These are phyloP conservation scores for Zaprionus inermis DNA, from an alignment of 1,140 invertebrate genomes.

Conservation along the genomic window DNA sequence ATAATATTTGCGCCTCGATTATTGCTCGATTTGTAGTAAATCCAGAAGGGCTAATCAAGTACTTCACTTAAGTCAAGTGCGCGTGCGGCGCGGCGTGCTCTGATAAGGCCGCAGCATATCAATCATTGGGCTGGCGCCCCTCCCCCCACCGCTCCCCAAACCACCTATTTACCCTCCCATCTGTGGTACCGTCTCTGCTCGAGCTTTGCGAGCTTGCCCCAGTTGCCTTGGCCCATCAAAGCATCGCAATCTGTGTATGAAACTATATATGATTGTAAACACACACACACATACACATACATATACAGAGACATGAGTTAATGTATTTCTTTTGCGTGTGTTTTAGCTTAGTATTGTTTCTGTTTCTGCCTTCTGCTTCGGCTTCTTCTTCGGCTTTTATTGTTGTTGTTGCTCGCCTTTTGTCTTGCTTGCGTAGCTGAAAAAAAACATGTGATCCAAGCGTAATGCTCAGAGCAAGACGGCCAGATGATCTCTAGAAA, in stretches of 20 bases:
- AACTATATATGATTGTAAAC: constrained; percentile 21
- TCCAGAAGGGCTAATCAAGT: constrained; percentile 63
- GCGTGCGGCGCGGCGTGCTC: constrained; percentile 20
- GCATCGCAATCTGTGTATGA: constrained; percentile 33
- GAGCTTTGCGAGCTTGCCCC: constrained; percentile 11
- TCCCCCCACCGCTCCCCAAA: not conserved
- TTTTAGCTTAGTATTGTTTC: constrained; percentile 72
- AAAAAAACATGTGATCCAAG: constrained; percentile 79
- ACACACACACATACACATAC: not conserved
- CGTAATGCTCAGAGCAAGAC: constrained; percentile 50
- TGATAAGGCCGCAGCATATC: constrained; percentile 66
- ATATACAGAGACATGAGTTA: constrained; percentile 33
- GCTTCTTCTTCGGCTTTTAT: constrained; percentile 15
- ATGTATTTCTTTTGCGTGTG: constrained; percentile 47
- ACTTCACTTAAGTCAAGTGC: constrained; percentile 58
- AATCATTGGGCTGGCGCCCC: constrained; percentile 50
- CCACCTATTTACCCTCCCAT: not conserved
- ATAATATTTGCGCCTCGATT: constrained; percentile 1
- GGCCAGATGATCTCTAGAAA: constrained; percentile 5
- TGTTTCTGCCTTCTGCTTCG: constrained; percentile 32
- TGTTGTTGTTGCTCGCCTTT: constrained; percentile 64
- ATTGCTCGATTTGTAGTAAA: constrained; percentile 35
- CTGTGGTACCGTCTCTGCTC: not conserved
- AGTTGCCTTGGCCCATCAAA: constrained; percentile 46
- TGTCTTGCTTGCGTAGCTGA: constrained; percentile 81